These are phyloP conservation scores for Lutraria lutraria DNA, from an alignment of 2,888 invertebrate species.

Conservation along the genomic window DNA sequence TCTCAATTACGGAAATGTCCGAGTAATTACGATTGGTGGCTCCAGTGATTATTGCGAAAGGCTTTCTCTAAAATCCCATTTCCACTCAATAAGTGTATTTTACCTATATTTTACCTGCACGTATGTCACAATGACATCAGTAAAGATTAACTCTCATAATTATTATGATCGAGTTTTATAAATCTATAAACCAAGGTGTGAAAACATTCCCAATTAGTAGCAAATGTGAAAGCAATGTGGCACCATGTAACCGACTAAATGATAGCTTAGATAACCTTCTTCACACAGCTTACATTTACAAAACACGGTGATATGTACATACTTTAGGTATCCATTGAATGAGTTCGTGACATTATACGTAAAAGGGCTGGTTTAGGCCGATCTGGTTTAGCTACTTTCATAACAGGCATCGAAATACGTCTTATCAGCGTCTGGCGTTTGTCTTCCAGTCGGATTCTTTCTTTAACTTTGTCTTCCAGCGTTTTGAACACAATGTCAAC, in stretches of 20 bases:
- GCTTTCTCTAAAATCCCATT: no score
- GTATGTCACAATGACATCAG: no score
- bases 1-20: no score
- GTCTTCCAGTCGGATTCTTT: constrained; percentile 33
- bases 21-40: no score
- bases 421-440: constrained; percentile 31
- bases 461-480: constrained; percentile 88
- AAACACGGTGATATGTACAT: neutral
- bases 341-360: constrained; percentile 11
- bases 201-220: no score
- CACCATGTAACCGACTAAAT: neutral
- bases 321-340: constrained; percentile 27
- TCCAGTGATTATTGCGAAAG: no score
- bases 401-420: constrained; percentile 36
- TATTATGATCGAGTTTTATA: no score
- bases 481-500: constrained; percentile 92
- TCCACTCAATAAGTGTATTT: no score
- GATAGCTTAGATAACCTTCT: neutral
- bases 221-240: no score
- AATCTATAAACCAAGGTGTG: no score
- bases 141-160: no score
- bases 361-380: constrained; percentile 14
- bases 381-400: constrained; percentile 27
- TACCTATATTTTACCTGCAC: no score
- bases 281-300: neutral